phyloP scores from a whole-genome alignment of 2,113 vertebrate genomes.

The Cavia porcellus region DNA sequence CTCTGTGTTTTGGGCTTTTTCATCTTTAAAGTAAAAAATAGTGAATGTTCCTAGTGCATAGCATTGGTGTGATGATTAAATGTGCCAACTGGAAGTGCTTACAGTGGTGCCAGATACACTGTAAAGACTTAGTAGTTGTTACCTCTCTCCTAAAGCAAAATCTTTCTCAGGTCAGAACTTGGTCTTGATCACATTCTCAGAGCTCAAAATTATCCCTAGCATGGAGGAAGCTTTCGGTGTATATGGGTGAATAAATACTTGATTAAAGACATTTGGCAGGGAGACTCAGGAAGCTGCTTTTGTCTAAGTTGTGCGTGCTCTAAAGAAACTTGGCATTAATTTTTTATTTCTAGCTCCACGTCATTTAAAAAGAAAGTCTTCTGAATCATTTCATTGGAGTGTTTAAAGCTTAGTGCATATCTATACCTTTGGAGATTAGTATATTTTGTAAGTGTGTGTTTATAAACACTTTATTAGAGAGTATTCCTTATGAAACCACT shows the following conservation, averaged over 20 bases:
- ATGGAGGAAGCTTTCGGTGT: not conserved
- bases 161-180: not conserved
- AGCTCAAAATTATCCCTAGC: not conserved
- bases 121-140: not conserved
- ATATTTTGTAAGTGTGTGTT: slow-evolving; percentile 57
- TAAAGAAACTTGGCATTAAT: not conserved
- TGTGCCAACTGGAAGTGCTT: not conserved
- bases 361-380: slow-evolving; percentile 11
- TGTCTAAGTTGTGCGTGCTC: not conserved
- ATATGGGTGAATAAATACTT: not conserved
- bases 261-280: not conserved
- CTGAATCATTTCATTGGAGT: not conserved
- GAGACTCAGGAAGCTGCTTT: not conserved
- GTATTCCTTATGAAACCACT: slow-evolving; percentile 58
- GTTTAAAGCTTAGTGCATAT: slow-evolving; percentile 21
- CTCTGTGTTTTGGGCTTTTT: not conserved
- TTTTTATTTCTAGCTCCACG: not conserved
- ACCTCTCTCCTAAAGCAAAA: not conserved
- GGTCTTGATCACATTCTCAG: not conserved
- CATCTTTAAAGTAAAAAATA: not conserved
- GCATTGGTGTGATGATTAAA: not conserved
- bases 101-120: not conserved
- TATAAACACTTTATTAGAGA: slow-evolving; percentile 62
- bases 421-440: slow-evolving; percentile 13
- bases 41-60: not conserved